Evolutionary conservation across 2,888 invertebrate species (phyloP).

Genomic region (Meliscaeva auricollis): DNA sequence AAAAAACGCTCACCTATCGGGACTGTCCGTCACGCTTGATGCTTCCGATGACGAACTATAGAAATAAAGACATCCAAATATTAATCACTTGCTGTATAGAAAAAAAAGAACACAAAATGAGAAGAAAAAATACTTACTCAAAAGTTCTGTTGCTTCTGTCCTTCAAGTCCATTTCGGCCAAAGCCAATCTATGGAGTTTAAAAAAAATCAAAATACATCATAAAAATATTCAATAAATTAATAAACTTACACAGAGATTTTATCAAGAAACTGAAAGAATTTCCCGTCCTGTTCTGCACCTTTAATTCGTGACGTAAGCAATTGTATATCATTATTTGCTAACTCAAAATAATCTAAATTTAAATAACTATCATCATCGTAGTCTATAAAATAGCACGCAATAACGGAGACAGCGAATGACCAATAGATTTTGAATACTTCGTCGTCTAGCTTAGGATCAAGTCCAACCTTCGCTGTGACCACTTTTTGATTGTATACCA

Average conservation of each 20-base stretch:
- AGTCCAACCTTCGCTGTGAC: slow-evolving; percentile 81
- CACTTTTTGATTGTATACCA: slow-evolving; percentile 82
- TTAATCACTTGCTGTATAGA: neutral
- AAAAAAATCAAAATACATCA: slow-evolving; percentile 6
- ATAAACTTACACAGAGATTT: slow-evolving; percentile 76
- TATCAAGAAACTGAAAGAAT: slow-evolving; percentile 82
- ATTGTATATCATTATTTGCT: slow-evolving; percentile 81
- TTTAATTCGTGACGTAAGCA: slow-evolving; percentile 79
- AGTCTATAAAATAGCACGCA: slow-evolving; percentile 82
- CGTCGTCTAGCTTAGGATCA: slow-evolving; percentile 80
- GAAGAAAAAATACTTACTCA: slow-evolving; percentile 56
- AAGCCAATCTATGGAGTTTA: slow-evolving; percentile 43
- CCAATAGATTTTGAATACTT: slow-evolving; percentile 83
- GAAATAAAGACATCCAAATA: neutral
- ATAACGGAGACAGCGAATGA: slow-evolving; percentile 83
- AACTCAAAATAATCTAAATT: slow-evolving; percentile 81
- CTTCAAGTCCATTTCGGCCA: slow-evolving; percentile 48
- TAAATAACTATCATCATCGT: slow-evolving; percentile 78
- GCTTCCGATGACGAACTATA: slow-evolving; percentile 59
- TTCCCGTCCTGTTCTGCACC: slow-evolving; percentile 82
- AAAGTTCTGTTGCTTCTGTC: slow-evolving; percentile 46
- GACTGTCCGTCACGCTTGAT: slow-evolving; percentile 66
- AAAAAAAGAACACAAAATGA: neutral
- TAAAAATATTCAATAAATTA: neutral
- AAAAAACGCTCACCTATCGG: slow-evolving; percentile 77